Base-by-base conservation (phyloP, 2,888 invertebrate species). In the Leptogaster cylindrica region DNA sequence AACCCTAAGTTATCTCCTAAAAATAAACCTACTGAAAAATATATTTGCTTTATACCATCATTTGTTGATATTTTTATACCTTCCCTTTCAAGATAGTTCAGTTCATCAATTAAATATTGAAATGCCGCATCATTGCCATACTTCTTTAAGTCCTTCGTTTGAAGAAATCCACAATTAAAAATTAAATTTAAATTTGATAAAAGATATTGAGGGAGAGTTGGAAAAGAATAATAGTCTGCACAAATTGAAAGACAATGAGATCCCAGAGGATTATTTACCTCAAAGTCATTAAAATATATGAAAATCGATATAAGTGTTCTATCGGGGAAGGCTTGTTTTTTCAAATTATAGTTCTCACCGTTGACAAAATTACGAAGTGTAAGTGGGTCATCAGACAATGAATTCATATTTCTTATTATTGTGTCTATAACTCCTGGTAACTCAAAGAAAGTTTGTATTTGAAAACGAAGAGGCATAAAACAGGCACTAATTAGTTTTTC, bases 181-280 rank as follows among this genome's bases (percentile, higher is more conserved):
- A 51, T 25, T n/a, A 51, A 51, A 51, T 51, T 51, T 27, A 51
- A 12, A 20, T 48, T 48, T 50, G 50, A 50, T n/a, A 25, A 39
- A 1, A 33, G 33, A 31, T 18, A 51, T 51, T 65, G 36, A 39
- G 46, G 36, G 41, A 65, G n/a, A 39, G 36, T 51, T 27, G 51
- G 52, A 51, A 65, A 65, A 10, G 51, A 36, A 41, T 65, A 65
- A 51, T 65, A 65, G n/a, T 10, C 28, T 27, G 28, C 25, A 27
- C 27, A 51, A 27, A 51, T 51, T 23, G 51, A 27, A 28, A 27
- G 12, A 3, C 16, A 58, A 58, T 58, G 58, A 2, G 39, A 23
- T 12, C 58, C 58, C 14, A 58, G 2, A 36, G 58, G 58, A 39
- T 58, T 58, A 39, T 58, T 58, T n/a, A 41, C 25, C 16, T 39